Conservation (phyloP, 92 coral and sea anemone genomes). For the Metridium senile region DNA sequence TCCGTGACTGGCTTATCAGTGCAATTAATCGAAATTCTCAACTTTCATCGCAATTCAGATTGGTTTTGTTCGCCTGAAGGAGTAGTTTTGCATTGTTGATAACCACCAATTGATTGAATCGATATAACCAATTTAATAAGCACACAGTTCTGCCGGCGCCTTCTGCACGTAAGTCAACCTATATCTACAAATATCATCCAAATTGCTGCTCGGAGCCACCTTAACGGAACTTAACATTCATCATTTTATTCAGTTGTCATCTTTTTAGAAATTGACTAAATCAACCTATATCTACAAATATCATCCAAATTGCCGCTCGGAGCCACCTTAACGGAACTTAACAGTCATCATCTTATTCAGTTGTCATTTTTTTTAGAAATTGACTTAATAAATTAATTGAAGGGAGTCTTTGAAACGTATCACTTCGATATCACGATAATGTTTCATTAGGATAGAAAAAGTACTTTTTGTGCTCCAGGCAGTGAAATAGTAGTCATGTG, state of each 20-base stretch:
- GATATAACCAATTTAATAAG: constrained; percentile 6
- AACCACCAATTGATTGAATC: neutral
- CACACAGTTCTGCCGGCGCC: no score
- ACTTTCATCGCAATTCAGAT: neutral
- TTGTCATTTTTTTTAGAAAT: neutral
- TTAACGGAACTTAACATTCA: neutral
- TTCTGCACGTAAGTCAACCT: no score
- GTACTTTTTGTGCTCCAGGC: no score
- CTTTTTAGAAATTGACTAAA: neutral
- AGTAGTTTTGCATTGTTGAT: constrained; percentile 6
- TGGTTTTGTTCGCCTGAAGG: constrained; percentile 11
- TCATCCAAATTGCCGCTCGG: neutral
- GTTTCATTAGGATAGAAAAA: no score
- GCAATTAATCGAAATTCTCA: constrained; percentile 12
- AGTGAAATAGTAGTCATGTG: no score
- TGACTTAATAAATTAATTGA: neutral
- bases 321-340: neutral
- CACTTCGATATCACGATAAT: no score
- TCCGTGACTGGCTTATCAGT: constrained; percentile 1
- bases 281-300: no score
- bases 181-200: no score
- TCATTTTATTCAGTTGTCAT: neutral
- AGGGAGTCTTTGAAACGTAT: no score
- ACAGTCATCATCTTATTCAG: neutral
- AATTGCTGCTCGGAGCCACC: neutral